Base-by-base conservation (phyloP, 2,888 invertebrate species). In the Patella caerulea region DNA sequence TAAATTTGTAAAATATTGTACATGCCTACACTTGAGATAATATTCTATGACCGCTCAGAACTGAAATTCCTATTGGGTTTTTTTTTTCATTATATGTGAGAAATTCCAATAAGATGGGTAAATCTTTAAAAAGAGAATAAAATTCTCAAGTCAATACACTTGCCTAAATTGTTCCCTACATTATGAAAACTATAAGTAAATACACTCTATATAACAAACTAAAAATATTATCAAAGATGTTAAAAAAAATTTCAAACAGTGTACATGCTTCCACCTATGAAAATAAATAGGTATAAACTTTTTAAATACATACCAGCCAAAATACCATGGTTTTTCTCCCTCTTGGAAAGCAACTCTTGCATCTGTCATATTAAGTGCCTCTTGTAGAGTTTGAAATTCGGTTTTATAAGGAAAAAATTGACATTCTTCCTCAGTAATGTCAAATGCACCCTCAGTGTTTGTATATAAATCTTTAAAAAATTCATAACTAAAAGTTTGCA, bases 401-500 rank as follows among this genome's bases (percentile, higher is more conserved):
- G 97, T 98, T 92, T 96, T 89, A 92, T 98, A 98, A 0, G 97
- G 96, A 90, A 98, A 96, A 92, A 97, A 98, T 91, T 98, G 98
- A 85, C 98, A 98, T 83, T 95, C 94, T 55, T 89, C 83, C n/a
- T 87, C 87, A 0, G 82, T 82, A 2, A 83, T 82, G 56, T 91
- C 86, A 73, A 91, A 77, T 5, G 86, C 88, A 4, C 90, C 86
- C 73, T 90, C 87, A 71, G 93, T 93, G 53, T 93, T 92, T 7
- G 85, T 82, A 92, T 98, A 97, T 76, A 92, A 79, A 34, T 89
- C 92, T 83, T 95, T 95, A 91, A 98, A 96, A 92, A 95, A 97
- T 79, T 94, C 92, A 88, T 96, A 98, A 83, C 95, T 94, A 92
- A 98, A 98, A 73, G 94, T 93, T 79, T 94, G 88, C 70, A 94